phyloP scores from a whole-genome alignment of 2,113 vertebrate genomes.

The Girardinichthys multiradiatus region DNA sequence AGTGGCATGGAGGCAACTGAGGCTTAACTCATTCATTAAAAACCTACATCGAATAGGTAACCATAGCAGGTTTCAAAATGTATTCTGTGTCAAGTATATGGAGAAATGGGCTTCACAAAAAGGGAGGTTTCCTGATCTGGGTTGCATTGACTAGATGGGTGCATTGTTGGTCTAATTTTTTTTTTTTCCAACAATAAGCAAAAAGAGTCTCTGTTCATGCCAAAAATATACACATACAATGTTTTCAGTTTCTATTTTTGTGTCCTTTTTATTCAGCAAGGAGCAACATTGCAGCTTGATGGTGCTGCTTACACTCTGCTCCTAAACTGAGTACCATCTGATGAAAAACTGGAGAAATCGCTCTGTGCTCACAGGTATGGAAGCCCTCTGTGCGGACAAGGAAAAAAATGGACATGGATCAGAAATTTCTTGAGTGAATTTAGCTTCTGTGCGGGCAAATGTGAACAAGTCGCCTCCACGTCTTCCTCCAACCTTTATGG shows the following conservation, averaged over 20 bases:
- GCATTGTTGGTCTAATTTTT: slow-evolving; percentile 19
- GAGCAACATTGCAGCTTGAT: not conserved
- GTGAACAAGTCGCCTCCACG: not conserved
- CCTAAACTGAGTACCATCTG: not conserved
- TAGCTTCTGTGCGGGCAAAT: not conserved
- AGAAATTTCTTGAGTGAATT: not conserved
- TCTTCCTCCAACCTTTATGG: slow-evolving; percentile 17
- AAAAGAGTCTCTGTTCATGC: not conserved
- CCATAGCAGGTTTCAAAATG: slow-evolving; percentile 9
- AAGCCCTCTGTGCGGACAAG: slow-evolving; percentile 6
- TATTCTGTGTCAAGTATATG: not conserved
- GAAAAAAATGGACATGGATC: not conserved
- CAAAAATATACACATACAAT: not conserved
- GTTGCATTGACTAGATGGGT: not conserved
- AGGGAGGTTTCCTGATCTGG: not conserved
- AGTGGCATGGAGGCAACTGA: not conserved
- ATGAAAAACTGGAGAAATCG: not conserved
- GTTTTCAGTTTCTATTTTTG: not conserved
- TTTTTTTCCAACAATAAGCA: not conserved
- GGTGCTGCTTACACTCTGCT: not conserved
- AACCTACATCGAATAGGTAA: not conserved
- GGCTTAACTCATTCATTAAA: not conserved
- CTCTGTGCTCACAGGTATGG: not conserved
- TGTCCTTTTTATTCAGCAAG: not conserved
- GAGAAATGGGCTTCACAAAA: slow-evolving; percentile 9